These are phyloP conservation scores for Perca flavescens DNA, from an alignment of 2,113 vertebrate species.

Conservation along the genomic window DNA sequence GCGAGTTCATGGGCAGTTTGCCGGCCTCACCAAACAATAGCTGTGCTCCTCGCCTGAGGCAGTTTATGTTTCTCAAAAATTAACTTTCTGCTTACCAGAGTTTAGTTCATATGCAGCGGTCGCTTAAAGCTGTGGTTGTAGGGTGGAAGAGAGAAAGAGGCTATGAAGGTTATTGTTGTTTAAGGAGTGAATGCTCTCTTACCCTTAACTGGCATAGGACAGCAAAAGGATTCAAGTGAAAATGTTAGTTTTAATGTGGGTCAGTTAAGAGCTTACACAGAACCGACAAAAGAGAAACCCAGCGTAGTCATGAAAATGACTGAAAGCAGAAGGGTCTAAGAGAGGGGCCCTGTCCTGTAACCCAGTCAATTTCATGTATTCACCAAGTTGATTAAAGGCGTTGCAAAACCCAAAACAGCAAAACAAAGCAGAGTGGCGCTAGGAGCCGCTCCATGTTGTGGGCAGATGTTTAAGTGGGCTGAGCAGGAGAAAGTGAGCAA, in stretches of 20 bases:
- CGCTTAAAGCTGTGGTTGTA: slow-evolving; percentile 62
- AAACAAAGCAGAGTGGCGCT: slow-evolving; percentile 64
- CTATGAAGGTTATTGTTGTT: slow-evolving; percentile 56
- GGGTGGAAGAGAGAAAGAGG: slow-evolving; percentile 24
- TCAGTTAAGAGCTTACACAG: slow-evolving; percentile 44
- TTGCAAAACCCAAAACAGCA: slow-evolving; percentile 65
- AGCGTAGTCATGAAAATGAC: slow-evolving; percentile 34
- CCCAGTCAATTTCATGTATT: slow-evolving; percentile 57
- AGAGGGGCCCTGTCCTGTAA: slow-evolving; percentile 31
- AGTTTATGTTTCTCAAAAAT: slow-evolving; percentile 64
- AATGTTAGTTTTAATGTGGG: slow-evolving; percentile 49
- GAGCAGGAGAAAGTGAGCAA: slow-evolving; percentile 50
- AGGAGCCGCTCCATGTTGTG: slow-evolving; percentile 68
- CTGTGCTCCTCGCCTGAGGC: slow-evolving; percentile 54
- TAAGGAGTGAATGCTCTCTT: slow-evolving; percentile 60
- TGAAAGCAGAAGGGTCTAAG: slow-evolving; percentile 51
- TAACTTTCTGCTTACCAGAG: slow-evolving; percentile 63
- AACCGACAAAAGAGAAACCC: slow-evolving; percentile 38
- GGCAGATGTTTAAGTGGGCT: slow-evolving; percentile 68
- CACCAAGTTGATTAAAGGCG: slow-evolving; percentile 67
- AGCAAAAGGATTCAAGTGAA: slow-evolving; percentile 41
- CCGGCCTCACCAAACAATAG: slow-evolving; percentile 71
- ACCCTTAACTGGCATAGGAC: slow-evolving; percentile 52
- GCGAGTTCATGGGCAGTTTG: slow-evolving; percentile 71
- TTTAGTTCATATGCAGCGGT: slow-evolving; percentile 53